Percentiles rank a stretch among this genome's conserved stretches.
These are phyloP conservation scores for Nycticebus coucang DNA, from an alignment of 2,113 vertebrate genomes.

Conservation along the genomic window DNA sequence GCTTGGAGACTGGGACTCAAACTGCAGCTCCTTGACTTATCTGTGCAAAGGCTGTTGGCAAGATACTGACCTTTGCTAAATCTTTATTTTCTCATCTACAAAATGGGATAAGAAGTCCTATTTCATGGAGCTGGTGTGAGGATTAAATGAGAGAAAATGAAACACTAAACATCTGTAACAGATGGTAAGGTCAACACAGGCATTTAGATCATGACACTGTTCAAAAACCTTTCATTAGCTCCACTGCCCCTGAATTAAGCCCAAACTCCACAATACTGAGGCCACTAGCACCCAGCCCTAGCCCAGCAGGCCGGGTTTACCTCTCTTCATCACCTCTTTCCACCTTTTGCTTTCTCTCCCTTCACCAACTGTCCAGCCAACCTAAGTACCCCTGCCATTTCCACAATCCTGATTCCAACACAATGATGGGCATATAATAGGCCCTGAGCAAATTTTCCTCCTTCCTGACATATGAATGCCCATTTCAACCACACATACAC, in stretches of 20 bases:
- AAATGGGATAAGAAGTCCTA: slow-evolving; percentile 10
- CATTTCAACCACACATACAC: not conserved
- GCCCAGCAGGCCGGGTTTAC: not conserved
- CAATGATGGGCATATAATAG: not conserved
- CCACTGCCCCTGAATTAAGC: not conserved
- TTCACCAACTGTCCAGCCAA: not conserved
- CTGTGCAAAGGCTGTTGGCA: not conserved
- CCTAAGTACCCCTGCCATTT: not conserved
- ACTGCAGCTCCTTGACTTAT: not conserved
- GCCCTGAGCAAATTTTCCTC: not conserved
- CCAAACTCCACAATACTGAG: not conserved
- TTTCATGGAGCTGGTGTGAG: not conserved
- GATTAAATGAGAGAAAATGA: not conserved
- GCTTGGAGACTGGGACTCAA: not conserved
- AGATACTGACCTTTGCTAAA: not conserved
- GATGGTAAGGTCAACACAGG: not conserved
- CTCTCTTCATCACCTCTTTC: not conserved
- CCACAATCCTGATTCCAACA: not conserved
- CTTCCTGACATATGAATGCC: not conserved
- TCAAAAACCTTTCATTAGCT: not conserved
- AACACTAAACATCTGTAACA: not conserved
- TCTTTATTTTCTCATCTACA: not conserved
- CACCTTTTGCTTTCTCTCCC: not conserved
- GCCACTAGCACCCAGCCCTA: not conserved
- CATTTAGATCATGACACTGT: not conserved